phyloP scores from a whole-genome alignment of 2,113 vertebrate genomes.

The Todiramphus chloris region DNA sequence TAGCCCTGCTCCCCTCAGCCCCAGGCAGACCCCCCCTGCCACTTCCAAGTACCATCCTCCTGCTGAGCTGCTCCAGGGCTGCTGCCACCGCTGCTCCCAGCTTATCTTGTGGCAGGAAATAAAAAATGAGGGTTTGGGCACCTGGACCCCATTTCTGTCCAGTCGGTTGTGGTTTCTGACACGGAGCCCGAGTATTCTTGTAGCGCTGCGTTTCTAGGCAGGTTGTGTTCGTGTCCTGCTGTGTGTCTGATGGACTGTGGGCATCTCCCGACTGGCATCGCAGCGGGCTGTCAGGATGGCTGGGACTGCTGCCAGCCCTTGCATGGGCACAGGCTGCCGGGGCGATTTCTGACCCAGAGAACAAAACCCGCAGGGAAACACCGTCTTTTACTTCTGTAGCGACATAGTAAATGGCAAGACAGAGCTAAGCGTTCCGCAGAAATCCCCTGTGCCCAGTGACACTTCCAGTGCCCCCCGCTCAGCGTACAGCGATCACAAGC shows the following conservation, averaged over 20 bases:
- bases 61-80: not conserved
- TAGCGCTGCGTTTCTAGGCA: accelerated
- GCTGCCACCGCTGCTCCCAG: not conserved
- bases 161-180: not conserved
- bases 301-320: not conserved
- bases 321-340: not conserved
- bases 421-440: not conserved
- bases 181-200: accelerated
- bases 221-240: not conserved
- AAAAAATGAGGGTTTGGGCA: not conserved
- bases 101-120: not conserved
- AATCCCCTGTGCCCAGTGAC: not conserved
- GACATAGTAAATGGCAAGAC: not conserved
- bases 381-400: not conserved
- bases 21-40: accelerated
- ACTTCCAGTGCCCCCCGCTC: no score
- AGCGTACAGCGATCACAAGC: no score
- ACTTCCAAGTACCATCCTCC: not conserved
- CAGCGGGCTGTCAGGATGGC: accelerated
- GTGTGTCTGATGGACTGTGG: not conserved
- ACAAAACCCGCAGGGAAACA: not conserved
- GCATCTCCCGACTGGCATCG: not conserved
- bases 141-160: accelerated
- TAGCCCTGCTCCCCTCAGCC: not conserved
- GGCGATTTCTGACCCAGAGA: not conserved